Evolutionary conservation across 2,113 vertebrate species (phyloP), one percentile per base, ranked within the genome.

Genomic region (Corydoras sp.): DNA sequence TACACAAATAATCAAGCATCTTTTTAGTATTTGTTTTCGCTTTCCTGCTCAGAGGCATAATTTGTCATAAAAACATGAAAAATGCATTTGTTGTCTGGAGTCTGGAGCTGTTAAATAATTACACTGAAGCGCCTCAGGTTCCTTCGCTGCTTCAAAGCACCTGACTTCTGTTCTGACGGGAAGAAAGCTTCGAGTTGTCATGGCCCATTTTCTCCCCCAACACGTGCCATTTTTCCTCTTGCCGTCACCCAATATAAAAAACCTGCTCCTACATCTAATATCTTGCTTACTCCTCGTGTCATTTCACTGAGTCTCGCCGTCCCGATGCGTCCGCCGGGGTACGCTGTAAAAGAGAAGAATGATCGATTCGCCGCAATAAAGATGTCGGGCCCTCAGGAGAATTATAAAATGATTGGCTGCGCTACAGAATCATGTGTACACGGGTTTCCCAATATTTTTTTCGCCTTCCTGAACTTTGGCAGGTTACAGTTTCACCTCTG

Each of bases 91-190:
- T 14, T 62, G 24, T 62, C 54, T 13, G 35, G 35, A 53, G 67
- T 60, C 62, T 76, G 56, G 60, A 78, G 59, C 69, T 76, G 73
- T 72, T 75, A 79, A 79, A 72, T 79, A 79, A 75, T 75, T 79
- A 69, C 69, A 64, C 69, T 56, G 30, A 56, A 72, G 11, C 32
- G 69, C 77, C 69, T 69, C 35, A 29, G 76, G 73, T 75, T 75
- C 12, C 49, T 65, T 59, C 65, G 32, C 31, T 11, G 56, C 62
- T 61, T 76, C 63, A 43, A 43, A 43, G 35, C 35, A 67, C 53
- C 31, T 11, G 18, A 54, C 58, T 69, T 68, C 61, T 61, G 67
- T 72, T 55, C 67, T 76, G 62, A 76, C 51, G 29, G 51, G 50
- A 58, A 62, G 49, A 69, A 72, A 67, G 35, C 61, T 60, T 76